Percentiles rank a stretch among this genome's conserved stretches.
Conservation (phyloP, 2,113 vertebrate species). For the Odocoileus hemionus region DNA sequence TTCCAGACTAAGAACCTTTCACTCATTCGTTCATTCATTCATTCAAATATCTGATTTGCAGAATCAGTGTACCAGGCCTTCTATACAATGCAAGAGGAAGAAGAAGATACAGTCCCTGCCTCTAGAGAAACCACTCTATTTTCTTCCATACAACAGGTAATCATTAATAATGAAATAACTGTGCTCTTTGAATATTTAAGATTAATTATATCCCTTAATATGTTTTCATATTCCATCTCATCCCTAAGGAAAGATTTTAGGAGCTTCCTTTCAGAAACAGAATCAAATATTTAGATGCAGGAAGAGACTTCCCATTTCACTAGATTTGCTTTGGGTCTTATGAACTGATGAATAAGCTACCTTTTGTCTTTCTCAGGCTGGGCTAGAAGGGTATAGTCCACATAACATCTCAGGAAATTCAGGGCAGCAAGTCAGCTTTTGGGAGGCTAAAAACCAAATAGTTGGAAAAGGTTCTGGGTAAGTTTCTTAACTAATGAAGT, state of each 20-base stretch:
- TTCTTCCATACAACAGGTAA: background rate
- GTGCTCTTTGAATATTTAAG: background rate
- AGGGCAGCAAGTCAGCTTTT: background rate
- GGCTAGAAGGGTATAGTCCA: background rate
- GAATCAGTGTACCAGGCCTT: background rate
- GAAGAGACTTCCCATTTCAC: background rate
- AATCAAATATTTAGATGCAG: background rate
- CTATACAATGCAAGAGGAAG: background rate
- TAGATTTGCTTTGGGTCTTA: background rate
- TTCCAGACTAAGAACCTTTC: background rate
- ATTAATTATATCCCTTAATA: constrained; percentile 13
- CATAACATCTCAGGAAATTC: background rate
- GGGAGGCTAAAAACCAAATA: background rate
- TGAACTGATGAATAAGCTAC: background rate
- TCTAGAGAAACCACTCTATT: background rate
- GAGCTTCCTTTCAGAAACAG: background rate
- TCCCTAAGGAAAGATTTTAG: background rate
- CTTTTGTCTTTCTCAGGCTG: background rate
- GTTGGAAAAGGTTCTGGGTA: background rate
- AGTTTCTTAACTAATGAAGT: background rate
- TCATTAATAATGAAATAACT: background rate
- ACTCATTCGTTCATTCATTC: background rate
- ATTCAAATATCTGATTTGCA: background rate
- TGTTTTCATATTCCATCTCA: background rate
- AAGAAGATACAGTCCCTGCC: background rate